Conservation (phyloP, 2,797 vertebrate species). For the Salmo trutta region DNA sequence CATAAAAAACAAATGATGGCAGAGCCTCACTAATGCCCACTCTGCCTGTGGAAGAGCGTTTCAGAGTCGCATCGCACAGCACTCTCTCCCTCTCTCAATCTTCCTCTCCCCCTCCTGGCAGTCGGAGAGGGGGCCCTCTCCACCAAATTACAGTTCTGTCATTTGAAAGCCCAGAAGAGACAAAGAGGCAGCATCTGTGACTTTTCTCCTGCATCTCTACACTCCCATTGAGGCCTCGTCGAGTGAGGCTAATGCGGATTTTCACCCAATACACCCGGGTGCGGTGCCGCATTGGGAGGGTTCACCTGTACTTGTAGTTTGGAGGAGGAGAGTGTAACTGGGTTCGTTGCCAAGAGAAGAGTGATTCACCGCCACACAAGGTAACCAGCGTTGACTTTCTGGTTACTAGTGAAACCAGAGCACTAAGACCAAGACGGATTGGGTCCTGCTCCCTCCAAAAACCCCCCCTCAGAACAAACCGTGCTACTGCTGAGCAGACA, state of each 20-base stretch:
- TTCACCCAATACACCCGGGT: neutral
- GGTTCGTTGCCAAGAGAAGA: slow-evolving; percentile 25
- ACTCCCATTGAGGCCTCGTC: slow-evolving; percentile 44
- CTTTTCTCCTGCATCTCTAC: slow-evolving; percentile 21
- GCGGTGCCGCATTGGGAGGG: slow-evolving; percentile 23
- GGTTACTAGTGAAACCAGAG: slow-evolving; percentile 7
- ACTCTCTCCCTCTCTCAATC: slow-evolving; percentile 44
- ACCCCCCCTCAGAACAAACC: neutral
- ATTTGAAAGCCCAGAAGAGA: slow-evolving; percentile 61
- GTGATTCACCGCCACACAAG: slow-evolving; percentile 23
- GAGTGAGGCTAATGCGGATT: slow-evolving; percentile 44
- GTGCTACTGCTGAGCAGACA: slow-evolving; percentile 38
- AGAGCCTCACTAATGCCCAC: slow-evolving; percentile 53
- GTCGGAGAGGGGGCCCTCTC: slow-evolving; percentile 54
- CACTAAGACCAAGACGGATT: neutral
- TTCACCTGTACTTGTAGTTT: slow-evolving; percentile 19
- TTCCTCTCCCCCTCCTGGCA: slow-evolving; percentile 43
- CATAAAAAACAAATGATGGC: slow-evolving; percentile 57
- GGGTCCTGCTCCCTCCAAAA: neutral
- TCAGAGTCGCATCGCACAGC: slow-evolving; percentile 19
- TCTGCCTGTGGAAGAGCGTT: slow-evolving; percentile 52
- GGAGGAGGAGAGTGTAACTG: neutral
- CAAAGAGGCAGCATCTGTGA: slow-evolving; percentile 63
- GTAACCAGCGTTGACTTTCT: slow-evolving; percentile 19
- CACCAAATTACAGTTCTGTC: slow-evolving; percentile 72